Evolutionary conservation across 2,113 vertebrate species (phyloP).

Genomic region (Sylvilagus bachmani): DNA sequence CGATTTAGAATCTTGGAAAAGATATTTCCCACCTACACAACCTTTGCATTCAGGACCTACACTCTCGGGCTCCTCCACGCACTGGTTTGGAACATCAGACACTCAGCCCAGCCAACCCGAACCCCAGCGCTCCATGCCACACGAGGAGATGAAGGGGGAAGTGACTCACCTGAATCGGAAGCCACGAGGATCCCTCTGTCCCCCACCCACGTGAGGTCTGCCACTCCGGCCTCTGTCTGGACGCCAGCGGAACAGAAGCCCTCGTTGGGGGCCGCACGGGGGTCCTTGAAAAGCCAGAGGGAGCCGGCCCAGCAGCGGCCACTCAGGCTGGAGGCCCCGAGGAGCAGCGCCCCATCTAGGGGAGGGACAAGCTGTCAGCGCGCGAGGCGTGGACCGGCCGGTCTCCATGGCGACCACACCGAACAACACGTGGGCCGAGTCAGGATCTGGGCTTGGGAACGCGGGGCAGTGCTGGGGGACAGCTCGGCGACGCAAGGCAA

Average conservation of each 20-base stretch:
- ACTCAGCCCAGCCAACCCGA: background rate
- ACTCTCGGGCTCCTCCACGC: background rate
- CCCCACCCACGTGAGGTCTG: slow-evolving; percentile 93
- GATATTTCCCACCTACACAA: background rate
- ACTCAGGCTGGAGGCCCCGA: slow-evolving; percentile 94
- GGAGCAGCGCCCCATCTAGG: slow-evolving; percentile 93
- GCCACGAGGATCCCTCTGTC: slow-evolving; percentile 92
- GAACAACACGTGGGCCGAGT: background rate
- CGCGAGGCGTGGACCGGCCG: background rate
- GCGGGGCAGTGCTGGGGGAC: background rate
- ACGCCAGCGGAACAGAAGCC: slow-evolving; percentile 96
- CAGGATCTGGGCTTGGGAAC: background rate
- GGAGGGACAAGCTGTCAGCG: slow-evolving; percentile 9
- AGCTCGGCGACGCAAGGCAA: background rate
- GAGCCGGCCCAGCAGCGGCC: slow-evolving; percentile 97
- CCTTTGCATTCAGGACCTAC: background rate
- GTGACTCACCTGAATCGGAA: slow-evolving; percentile 93
- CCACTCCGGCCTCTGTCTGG: slow-evolving; percentile 95
- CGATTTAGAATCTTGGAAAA: background rate
- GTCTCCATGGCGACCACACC: slow-evolving; percentile 66
- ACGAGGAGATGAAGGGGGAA: background rate
- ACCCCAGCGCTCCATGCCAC: background rate
- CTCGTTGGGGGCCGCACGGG: slow-evolving; percentile 94
- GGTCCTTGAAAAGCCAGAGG: slow-evolving; percentile 96
- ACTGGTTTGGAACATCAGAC: background rate